Percentiles rank a stretch among this genome's conserved stretches.
Conservation (phyloP, 2,888 invertebrate genomes). For the Leptopterna dolabrata region DNA sequence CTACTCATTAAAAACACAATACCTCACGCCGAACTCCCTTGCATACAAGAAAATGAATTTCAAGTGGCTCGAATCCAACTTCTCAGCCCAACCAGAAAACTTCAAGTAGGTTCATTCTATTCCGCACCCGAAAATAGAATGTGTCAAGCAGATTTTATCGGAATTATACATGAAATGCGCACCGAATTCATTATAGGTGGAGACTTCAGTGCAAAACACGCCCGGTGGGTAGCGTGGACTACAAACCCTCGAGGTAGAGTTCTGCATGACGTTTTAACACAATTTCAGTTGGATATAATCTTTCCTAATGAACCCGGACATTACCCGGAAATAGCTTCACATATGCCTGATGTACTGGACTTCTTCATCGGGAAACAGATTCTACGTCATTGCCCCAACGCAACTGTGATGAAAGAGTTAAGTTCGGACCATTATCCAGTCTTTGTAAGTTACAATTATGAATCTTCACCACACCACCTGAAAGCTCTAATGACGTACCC, state of each 20-base stretch:
- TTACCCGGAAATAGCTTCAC: neutral
- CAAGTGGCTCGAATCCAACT: neutral
- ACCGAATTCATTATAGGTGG: neutral
- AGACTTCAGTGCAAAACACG: neutral
- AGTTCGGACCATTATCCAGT: slow-evolving; percentile 3
- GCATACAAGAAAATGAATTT: slow-evolving; percentile 10
- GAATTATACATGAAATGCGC: neutral
- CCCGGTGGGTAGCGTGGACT: neutral
- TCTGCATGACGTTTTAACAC: too few species aligned
- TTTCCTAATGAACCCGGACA: neutral
- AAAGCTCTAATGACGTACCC: neutral
- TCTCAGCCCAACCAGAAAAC: neutral
- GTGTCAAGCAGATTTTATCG: neutral
- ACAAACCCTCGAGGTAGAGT: slow-evolving; percentile 12
- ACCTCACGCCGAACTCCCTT: neutral
- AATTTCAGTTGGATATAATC: neutral
- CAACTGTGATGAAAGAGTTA: neutral
- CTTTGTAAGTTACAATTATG: neutral
- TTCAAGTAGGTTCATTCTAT: slow-evolving; percentile 3
- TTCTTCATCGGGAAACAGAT: slow-evolving; percentile 3
- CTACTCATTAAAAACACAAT: neutral
- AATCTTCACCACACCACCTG: neutral
- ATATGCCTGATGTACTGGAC: neutral
- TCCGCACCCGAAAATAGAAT: neutral
- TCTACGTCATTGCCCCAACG: neutral